A percentile compares a stretch with the other conserved stretches of the same genome.
These are phyloP conservation scores for Indri indri DNA, from an alignment of 2,113 vertebrate genomes.

Conservation along the genomic window DNA sequence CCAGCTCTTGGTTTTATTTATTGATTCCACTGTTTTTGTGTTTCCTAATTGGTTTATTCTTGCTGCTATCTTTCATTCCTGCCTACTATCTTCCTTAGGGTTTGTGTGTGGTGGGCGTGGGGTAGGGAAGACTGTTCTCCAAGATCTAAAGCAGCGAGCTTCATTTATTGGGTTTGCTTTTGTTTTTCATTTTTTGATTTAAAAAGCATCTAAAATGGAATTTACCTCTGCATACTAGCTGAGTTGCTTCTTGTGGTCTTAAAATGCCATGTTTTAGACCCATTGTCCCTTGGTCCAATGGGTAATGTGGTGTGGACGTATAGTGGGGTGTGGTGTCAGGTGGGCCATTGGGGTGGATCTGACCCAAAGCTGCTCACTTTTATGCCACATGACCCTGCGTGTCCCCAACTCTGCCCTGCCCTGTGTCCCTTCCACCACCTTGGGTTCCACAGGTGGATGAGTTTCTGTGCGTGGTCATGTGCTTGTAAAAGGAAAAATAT, in stretches of 20 bases:
- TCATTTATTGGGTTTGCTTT: not conserved
- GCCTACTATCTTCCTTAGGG: not conserved
- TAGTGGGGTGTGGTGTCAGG: no score
- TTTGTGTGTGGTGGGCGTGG: not conserved
- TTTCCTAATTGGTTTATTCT: conserved; percentile 65
- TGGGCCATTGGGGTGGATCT: not conserved
- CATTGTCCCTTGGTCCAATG: not conserved
- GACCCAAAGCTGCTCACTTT: not conserved
- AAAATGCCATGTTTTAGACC: not conserved
- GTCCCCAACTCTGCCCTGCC: not conserved
- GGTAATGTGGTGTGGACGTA: not conserved
- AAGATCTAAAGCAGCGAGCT: not conserved
- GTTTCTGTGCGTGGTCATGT: not conserved
- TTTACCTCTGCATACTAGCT: not conserved
- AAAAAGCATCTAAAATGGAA: not conserved
- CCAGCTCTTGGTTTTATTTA: conserved; percentile 58
- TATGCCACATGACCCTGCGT: not conserved
- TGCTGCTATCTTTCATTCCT: conserved; percentile 44
- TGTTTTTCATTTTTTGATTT: not conserved
- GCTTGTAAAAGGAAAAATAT: not conserved
- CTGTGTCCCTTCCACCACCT: not conserved
- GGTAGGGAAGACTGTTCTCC: not conserved
- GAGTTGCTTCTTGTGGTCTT: not conserved
- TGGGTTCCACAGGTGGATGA: not conserved
- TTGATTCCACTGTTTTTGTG: conserved; percentile 36